Evolutionary conservation across 2,888 invertebrate species (phyloP).

Genomic region (Stenodema calcarata): DNA sequence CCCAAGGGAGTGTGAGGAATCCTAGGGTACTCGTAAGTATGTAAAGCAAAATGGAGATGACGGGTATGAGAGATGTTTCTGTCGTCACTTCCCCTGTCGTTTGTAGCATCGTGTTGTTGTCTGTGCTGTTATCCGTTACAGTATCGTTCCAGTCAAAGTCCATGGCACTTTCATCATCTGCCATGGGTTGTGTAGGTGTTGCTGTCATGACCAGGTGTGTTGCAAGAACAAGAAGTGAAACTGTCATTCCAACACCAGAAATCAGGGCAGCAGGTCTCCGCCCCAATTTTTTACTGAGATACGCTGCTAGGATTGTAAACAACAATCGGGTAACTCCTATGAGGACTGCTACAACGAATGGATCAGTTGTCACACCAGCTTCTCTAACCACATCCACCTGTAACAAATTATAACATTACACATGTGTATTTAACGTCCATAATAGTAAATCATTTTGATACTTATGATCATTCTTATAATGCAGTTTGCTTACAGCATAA

Average conservation of each 20-base stretch:
- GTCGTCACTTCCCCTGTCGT: slow-evolving; percentile 22
- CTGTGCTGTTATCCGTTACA: slow-evolving; percentile 53
- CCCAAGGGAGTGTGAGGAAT: slow-evolving; percentile 67
- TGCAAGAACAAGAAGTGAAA: slow-evolving; percentile 62
- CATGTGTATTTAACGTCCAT: too few species aligned
- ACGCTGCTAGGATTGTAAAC: slow-evolving; percentile 56
- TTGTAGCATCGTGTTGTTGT: slow-evolving; percentile 19
- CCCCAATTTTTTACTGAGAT: slow-evolving; percentile 55
- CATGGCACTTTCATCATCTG: neutral
- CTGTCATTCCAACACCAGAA: slow-evolving; percentile 67
- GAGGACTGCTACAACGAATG: slow-evolving; percentile 56
- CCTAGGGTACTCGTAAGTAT: slow-evolving; percentile 65
- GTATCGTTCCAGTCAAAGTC: neutral
- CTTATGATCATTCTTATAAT: too few species aligned
- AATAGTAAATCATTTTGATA: neutral
- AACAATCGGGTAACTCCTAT: slow-evolving; percentile 56
- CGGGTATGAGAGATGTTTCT: slow-evolving; percentile 54
- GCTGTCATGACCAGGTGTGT: slow-evolving; percentile 16
- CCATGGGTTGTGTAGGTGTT: neutral
- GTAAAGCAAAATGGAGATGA: slow-evolving; percentile 55
- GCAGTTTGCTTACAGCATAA: slow-evolving; percentile 63
- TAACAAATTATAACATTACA: neutral
- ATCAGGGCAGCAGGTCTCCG: slow-evolving; percentile 58
- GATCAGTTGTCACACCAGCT: slow-evolving; percentile 56
- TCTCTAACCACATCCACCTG: slow-evolving; percentile 62